Conservation (phyloP, 2,113 vertebrate species). For the Paramormyrops kingsleyae region DNA sequence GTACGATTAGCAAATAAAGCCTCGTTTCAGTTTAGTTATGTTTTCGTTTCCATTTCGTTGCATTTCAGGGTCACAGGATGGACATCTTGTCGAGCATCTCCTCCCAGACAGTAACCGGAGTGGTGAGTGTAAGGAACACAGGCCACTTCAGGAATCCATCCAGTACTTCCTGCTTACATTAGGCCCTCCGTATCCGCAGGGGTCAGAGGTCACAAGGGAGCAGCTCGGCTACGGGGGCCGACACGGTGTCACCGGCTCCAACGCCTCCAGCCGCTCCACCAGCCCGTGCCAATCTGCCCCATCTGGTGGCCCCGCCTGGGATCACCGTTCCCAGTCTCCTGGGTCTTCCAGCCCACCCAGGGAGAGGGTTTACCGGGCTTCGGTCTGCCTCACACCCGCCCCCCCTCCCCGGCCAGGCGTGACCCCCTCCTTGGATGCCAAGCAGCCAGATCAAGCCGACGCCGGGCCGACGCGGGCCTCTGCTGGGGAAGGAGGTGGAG, state of each 20-base stretch:
- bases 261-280: conserved; percentile 62
- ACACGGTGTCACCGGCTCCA: conserved; percentile 43
- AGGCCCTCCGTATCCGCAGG: conserved; percentile 49
- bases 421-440: conserved; percentile 54
- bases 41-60: conserved; percentile 27
- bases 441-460: conserved; percentile 26
- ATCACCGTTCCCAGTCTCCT: conserved; percentile 35
- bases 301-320: conserved; percentile 43
- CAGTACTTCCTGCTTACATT: not conserved
- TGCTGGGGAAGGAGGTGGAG: conserved; percentile 35
- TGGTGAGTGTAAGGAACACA: conserved; percentile 62
- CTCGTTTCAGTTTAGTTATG: not conserved
- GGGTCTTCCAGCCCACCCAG: conserved; percentile 36
- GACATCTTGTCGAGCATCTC: conserved; percentile 74
- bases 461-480: not conserved
- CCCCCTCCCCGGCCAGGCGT: conserved; percentile 60
- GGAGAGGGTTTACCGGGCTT: conserved; percentile 71
- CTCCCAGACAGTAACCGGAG: conserved; percentile 81
- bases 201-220: conserved; percentile 83
- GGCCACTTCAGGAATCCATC: too few species aligned
- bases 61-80: conserved; percentile 61
- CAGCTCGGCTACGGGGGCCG: conserved; percentile 67
- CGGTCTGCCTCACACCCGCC: conserved; percentile 75
- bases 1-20: not conserved
- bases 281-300: conserved; percentile 56